Evolutionary conservation across 1,140 invertebrate genomes (phyloP).

Genomic region (Plutomurus gul): DNA sequence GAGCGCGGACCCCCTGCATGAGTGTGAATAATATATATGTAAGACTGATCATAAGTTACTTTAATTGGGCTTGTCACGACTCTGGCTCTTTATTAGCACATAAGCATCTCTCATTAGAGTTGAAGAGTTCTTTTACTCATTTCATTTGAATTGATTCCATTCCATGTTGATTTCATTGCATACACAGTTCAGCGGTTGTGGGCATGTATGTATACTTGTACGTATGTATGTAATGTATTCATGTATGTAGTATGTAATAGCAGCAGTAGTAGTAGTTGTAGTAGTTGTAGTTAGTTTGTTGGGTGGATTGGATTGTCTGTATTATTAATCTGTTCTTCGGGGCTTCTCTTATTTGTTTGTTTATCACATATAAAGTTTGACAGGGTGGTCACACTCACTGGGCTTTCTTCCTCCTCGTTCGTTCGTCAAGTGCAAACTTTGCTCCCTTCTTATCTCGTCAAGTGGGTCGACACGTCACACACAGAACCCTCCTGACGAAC

Average conservation of each 20-base stretch:
- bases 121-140: conserved; percentile 30
- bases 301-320: conserved; percentile 40
- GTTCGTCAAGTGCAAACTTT: conserved; percentile 45
- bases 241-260: conserved; percentile 11
- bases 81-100: conserved; percentile 46
- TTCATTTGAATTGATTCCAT: conserved; percentile 15
- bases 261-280: neutral
- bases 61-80: conserved; percentile 51
- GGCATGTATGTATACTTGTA: neutral
- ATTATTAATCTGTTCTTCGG: conserved; percentile 31
- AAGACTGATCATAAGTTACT: conserved; percentile 36
- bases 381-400: conserved; percentile 48
- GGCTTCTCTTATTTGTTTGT: conserved; percentile 40
- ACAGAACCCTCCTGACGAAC: conserved; percentile 53
- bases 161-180: neutral
- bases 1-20: conserved; percentile 37
- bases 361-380: too few relatives aligned
- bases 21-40: conserved; percentile 46
- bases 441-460: conserved; percentile 46
- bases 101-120: conserved; percentile 44
- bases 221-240: conserved; percentile 17
- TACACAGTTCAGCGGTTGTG: neutral
- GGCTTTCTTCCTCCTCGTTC: conserved; percentile 27
- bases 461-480: conserved; percentile 48
- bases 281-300: conserved; percentile 26